Percentiles rank a stretch among this genome's conserved stretches.
These are phyloP conservation scores for Galeopsomyia nigrocyanea DNA, from an alignment of 2,888 invertebrate species.

Conservation along the genomic window DNA sequence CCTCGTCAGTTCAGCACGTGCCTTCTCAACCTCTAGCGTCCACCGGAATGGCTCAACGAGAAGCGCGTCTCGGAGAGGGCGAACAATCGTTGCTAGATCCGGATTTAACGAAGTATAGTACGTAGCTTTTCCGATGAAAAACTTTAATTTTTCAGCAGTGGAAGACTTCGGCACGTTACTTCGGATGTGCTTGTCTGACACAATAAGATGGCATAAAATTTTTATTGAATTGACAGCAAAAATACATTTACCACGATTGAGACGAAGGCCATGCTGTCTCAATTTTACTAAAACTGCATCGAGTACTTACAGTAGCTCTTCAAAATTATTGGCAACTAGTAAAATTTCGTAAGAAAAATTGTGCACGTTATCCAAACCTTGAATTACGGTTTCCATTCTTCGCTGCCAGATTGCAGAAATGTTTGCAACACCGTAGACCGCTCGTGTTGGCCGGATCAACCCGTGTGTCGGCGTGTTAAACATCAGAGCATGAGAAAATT, in stretches of 20 bases:
- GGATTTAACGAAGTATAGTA: conserved; percentile 32
- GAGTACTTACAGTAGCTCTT: conserved; percentile 28
- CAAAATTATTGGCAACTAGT: conserved; percentile 23
- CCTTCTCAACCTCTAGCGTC: conserved; percentile 20
- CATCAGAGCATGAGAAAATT: conserved; percentile 36
- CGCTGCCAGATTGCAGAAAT: conserved; percentile 36
- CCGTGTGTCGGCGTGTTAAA: conserved; percentile 42
- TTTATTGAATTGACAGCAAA: conserved; percentile 1
- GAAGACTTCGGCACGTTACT: conserved; percentile 25
- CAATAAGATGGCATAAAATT: conserved; percentile 13
- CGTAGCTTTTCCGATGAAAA: conserved; percentile 35
- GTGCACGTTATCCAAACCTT: conserved; percentile 25
- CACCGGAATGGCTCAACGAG: conserved; percentile 14
- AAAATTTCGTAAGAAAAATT: conserved; percentile 39
- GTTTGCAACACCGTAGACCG: conserved; percentile 39
- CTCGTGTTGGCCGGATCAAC: conserved; percentile 37
- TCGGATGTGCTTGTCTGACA: conserved; percentile 18
- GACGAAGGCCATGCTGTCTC: conserved; percentile 22
- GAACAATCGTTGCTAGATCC: conserved; percentile 32
- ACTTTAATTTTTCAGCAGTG: conserved; percentile 17
- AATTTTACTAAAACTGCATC: conserved; percentile 16
- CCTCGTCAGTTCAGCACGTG: conserved; percentile 29
- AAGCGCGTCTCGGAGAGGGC: conserved; percentile 37
- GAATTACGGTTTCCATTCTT: conserved; percentile 27
- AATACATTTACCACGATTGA: conserved; percentile 25